Evolutionary conservation across 2,797 vertebrate genomes (phyloP).

Genomic region (Lepidocolaptes lacrymiger): DNA sequence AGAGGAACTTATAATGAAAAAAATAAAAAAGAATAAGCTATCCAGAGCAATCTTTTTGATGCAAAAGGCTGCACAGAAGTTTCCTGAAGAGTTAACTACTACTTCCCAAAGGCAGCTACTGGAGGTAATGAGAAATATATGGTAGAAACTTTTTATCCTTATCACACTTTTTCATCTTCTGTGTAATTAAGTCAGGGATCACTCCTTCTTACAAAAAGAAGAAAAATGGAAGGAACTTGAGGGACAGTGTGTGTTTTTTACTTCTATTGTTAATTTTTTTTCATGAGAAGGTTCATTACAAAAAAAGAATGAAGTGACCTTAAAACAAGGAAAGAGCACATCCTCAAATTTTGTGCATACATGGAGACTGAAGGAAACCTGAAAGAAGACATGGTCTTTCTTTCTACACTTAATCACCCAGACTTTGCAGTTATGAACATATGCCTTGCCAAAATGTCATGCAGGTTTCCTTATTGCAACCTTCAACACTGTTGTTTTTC

Average conservation of each 20-base stretch:
- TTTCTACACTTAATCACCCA: background rate
- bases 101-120: slow-evolving; percentile 77
- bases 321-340: background rate
- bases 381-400: background rate
- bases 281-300: background rate
- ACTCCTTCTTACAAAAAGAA: background rate
- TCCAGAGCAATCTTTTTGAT: slow-evolving; percentile 89
- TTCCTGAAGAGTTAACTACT: slow-evolving; percentile 66
- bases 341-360: background rate
- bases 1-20: slow-evolving; percentile 82
- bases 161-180: background rate
- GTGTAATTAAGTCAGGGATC: background rate
- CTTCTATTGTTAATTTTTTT: background rate
- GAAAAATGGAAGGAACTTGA: background rate
- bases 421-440: background rate
- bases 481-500: background rate
- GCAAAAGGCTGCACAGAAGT: slow-evolving; percentile 83
- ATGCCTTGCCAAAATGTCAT: background rate
- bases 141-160: background rate
- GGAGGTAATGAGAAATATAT: slow-evolving; percentile 77
- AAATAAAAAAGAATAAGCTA: slow-evolving; percentile 88
- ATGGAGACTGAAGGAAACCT: background rate
- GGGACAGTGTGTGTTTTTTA: background rate
- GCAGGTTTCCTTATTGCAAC: background rate
- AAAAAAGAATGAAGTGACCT: background rate